Evolutionary conservation across 92 coral and sea anemone species (phyloP).

Genomic region (Epizoanthus scotinus): DNA sequence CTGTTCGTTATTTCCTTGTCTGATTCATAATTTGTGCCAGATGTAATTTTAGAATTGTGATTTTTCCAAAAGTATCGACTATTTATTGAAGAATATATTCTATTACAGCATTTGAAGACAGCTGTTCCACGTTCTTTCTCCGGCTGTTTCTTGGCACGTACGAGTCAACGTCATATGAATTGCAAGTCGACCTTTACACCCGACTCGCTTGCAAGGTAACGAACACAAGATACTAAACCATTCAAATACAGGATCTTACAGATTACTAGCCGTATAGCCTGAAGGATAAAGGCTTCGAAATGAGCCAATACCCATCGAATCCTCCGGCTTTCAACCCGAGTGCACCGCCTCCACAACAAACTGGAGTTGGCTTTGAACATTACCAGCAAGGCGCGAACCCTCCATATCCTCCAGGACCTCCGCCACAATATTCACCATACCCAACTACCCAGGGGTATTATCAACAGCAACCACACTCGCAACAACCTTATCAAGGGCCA

Average conservation of each 20-base stretch:
- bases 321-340: constrained; percentile 87
- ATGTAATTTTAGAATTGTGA: background rate
- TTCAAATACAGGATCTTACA: background rate
- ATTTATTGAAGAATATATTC: background rate
- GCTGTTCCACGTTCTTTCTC: background rate
- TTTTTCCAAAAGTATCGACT: background rate
- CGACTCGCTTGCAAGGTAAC: background rate
- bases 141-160: background rate
- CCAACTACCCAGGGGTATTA: constrained; percentile 35
- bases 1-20: too few species aligned
- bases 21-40: too few species aligned
- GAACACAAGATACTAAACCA: background rate
- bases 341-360: constrained; percentile 51
- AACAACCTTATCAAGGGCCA: constrained; percentile 61
- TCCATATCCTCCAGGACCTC: constrained; percentile 59
- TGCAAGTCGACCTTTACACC: too few species aligned
- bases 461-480: constrained; percentile 39
- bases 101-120: background rate
- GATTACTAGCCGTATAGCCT: background rate
- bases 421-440: constrained; percentile 55
- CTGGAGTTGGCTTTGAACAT: constrained; percentile 80
- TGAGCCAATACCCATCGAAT: constrained; percentile 51
- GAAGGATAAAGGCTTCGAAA: background rate
- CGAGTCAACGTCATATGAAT: too few species aligned
- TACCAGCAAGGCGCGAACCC: constrained; percentile 94